Evolutionary conservation across 2,113 vertebrate genomes (phyloP).

Genomic region (Scolopax mira): DNA sequence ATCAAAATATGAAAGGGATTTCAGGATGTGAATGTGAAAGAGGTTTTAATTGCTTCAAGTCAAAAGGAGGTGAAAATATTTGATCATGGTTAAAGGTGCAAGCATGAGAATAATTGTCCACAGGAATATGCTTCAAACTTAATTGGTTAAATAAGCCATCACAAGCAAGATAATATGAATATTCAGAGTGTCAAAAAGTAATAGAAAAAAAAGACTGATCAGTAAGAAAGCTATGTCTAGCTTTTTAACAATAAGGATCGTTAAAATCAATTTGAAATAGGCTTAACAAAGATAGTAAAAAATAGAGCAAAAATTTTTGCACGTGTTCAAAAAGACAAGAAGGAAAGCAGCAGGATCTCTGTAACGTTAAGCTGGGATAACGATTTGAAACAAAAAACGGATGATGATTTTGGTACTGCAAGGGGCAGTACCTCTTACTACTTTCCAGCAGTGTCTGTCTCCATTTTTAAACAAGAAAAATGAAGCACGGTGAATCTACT

Average conservation of each 20-base stretch:
- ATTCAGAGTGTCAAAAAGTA: background rate
- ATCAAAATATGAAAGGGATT: background rate
- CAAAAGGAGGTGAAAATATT: background rate
- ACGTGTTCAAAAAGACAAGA: background rate
- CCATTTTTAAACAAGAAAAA: background rate
- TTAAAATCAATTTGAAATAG: background rate
- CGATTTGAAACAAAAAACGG: background rate
- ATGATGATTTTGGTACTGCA: background rate
- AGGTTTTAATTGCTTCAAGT: background rate
- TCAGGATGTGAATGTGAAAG: background rate
- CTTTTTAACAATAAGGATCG: background rate
- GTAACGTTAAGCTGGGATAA: background rate
- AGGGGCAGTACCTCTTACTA: background rate
- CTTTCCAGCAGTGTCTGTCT: background rate
- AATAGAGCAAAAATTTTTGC: background rate
- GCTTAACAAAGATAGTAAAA: background rate
- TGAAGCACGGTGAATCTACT: background rate
- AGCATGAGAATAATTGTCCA: background rate
- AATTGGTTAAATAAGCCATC: background rate
- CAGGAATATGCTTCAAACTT: background rate
- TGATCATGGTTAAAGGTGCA: background rate
- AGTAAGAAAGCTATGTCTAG: background rate
- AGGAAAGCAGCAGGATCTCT: background rate
- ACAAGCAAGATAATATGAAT: background rate
- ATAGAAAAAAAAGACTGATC: background rate